phyloP scores from a whole-genome alignment of 30 jellyfish, hydroid and myxozoan genomes.

The Pseudorhiza aurosa region DNA sequence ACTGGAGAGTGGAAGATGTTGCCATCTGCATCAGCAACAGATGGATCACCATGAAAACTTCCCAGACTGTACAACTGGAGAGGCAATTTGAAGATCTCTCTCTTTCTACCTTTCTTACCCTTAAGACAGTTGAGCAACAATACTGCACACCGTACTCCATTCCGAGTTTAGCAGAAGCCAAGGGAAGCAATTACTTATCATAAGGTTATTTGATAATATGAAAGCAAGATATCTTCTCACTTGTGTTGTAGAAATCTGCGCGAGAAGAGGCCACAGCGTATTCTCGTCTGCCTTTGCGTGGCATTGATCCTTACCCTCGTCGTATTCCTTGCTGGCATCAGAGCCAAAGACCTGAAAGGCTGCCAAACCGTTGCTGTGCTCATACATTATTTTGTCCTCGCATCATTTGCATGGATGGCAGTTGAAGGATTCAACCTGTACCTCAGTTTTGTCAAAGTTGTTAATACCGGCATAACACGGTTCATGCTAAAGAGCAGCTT shows the following conservation, averaged over 20 bases:
- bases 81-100: too few species aligned
- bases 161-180: too few species aligned
- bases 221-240: not conserved
- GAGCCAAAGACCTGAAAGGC: constrained; percentile 64
- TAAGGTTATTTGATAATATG: not conserved
- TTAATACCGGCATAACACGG: constrained; percentile 9
- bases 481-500: constrained; percentile 61
- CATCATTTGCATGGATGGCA: constrained; percentile 87
- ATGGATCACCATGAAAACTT: too few species aligned
- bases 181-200: too few species aligned
- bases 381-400: constrained; percentile 83
- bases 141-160: too few species aligned
- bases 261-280: constrained; percentile 79
- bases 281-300: constrained; percentile 71
- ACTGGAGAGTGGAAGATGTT: too few species aligned
- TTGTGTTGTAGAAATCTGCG: constrained; percentile 66
- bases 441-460: constrained; percentile 74
- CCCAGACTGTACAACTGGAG: too few species aligned
- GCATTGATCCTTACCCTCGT: constrained; percentile 60
- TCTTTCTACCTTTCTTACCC: too few species aligned
- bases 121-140: too few species aligned
- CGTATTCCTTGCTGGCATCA: constrained; percentile 70
- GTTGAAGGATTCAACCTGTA: constrained; percentile 89
- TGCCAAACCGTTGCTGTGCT: constrained; percentile 78
- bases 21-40: too few species aligned